Base-by-base conservation (phyloP, 2,888 invertebrate genomes). In the Ametastegia equiseti region DNA sequence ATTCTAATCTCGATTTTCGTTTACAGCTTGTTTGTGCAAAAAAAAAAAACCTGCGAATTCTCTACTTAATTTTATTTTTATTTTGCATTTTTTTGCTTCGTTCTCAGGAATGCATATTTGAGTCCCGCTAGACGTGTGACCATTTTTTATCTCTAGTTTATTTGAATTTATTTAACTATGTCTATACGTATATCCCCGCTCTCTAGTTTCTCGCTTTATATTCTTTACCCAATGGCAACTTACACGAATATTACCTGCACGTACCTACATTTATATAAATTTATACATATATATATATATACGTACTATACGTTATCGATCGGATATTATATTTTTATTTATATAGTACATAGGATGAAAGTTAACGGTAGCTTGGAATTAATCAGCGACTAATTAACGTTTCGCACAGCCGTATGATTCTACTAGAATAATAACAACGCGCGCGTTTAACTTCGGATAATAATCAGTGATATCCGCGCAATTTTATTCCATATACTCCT, bases 391-490 rank as follows among this genome's bases (percentile, higher is more conserved):
- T 80, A 80, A 71, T 82, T 82, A n/a, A 23, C 11, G 13, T 23
- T 15, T 60, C 15, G 60, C 60, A 54, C 42, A 78, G 71, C 71
- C 71, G 45, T 71, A 71, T 71, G 71, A 71, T 71, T 71, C 71
- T 71, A 71, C n/a, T 71, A 71, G 71, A 30, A 71, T 45, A 27
- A 67, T 67, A 39, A 13, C 39, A 6, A 39, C 39, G 39, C 27
- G 2, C 36, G 36, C 19, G 33, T 23, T 36, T 39, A 19, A 39
- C 15, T 69, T 27, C 11, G 27, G 23, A 79, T 80, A 30, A 27
- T n/a, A 15, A 27, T 42, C 30, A 45, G 15, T n/a, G n/a, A n/a
- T n/a, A 9, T 54, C 19, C 54, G 19, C 23, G 54, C 50, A 7
- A 13, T 15, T 33, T 33, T 6, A 19, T 67, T 42, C 19, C n/a